These are phyloP conservation scores for Prunella strophiata DNA, from an alignment of 2,797 vertebrate genomes.

Conservation along the genomic window DNA sequence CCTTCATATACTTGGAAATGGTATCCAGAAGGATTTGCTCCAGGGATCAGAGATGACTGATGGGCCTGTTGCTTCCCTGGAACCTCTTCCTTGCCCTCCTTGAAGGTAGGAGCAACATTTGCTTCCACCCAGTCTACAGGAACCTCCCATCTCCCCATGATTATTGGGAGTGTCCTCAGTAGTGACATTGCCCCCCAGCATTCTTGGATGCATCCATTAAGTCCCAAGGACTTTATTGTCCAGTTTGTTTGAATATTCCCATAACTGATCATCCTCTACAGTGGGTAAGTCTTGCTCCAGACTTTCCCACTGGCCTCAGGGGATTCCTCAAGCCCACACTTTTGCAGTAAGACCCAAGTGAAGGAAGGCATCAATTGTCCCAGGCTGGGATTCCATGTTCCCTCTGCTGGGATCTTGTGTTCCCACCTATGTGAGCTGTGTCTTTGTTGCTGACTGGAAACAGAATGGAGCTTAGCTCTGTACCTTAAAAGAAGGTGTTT, in stretches of 20 bases:
- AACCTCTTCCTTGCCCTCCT: background rate
- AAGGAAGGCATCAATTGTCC: background rate
- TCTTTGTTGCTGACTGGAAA: background rate
- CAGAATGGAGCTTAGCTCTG: background rate
- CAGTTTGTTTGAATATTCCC: background rate
- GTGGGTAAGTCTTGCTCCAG: background rate
- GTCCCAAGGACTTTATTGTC: background rate
- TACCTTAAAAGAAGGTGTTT: slow-evolving; percentile 10
- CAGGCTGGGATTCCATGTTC: background rate
- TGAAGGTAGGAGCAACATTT: background rate
- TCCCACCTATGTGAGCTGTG: background rate
- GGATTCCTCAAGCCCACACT: background rate
- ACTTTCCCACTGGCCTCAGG: background rate
- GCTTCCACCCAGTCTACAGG: background rate
- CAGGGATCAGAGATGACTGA: background rate
- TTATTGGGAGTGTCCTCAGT: fast-evolving
- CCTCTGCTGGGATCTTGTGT: background rate
- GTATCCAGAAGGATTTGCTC: background rate
- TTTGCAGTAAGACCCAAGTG: background rate
- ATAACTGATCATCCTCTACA: background rate
- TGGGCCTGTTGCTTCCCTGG: background rate
- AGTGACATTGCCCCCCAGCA: background rate
- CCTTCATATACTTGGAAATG: background rate
- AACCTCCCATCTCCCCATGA: background rate
- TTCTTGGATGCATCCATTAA: background rate